Conservation (phyloP, 2,888 invertebrate genomes). For the Agrochola circellaris region DNA sequence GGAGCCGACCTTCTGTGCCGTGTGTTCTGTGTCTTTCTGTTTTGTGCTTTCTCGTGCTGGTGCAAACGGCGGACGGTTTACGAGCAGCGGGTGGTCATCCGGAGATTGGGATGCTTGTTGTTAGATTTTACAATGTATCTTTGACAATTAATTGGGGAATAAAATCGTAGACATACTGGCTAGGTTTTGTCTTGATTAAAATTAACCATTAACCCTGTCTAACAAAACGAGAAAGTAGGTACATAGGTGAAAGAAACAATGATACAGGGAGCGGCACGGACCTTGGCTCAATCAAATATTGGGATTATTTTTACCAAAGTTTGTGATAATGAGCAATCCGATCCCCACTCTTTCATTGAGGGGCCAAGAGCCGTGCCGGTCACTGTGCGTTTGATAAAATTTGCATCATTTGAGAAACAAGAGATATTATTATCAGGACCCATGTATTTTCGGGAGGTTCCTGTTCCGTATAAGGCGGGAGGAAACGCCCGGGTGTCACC, state of each 20-base stretch:
- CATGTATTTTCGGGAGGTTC: too few species aligned
- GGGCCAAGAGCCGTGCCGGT: background rate
- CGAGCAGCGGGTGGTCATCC: constrained; percentile 20
- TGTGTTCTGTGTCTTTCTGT: background rate
- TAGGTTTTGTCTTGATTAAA: background rate
- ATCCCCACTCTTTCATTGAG: background rate
- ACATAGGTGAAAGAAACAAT: background rate
- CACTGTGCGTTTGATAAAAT: background rate
- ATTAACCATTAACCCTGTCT: background rate
- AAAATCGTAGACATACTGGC: background rate
- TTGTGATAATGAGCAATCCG: background rate
- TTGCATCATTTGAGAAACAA: background rate
- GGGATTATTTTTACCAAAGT: background rate
- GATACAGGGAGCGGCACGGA: too few species aligned
- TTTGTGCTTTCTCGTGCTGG: constrained; percentile 12
- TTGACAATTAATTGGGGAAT: constrained; percentile 21
- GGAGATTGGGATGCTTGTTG: constrained; percentile 22
- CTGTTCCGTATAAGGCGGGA: too few species aligned
- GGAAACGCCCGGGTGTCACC: too few species aligned
- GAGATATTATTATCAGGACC: background rate
- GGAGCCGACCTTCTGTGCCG: background rate
- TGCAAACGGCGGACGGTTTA: constrained; percentile 26
- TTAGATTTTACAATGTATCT: constrained; percentile 32
- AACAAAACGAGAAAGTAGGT: background rate
- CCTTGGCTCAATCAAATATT: background rate